A percentile compares a stretch with the other conserved stretches of the same genome.
Conservation (phyloP, 2,797 vertebrate species). For the Falco rusticolus region DNA sequence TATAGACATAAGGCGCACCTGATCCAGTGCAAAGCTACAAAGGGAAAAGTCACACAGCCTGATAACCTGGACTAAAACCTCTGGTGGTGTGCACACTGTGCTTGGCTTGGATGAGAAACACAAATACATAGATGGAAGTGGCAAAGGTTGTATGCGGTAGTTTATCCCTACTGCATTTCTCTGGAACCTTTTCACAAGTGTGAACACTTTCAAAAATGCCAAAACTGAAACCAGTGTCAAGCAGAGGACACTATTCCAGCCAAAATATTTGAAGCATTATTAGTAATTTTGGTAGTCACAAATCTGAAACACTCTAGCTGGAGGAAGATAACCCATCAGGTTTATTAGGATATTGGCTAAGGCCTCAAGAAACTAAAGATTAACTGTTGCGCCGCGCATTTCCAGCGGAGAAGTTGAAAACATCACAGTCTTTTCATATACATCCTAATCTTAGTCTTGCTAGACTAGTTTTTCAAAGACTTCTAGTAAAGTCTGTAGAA, state of each 20-base stretch:
- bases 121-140: neutral
- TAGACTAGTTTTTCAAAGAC: neutral
- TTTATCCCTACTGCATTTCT: neutral
- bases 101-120: neutral
- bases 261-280: neutral
- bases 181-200: neutral
- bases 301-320: neutral
- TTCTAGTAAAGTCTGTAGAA: neutral
- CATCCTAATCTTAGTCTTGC: neutral
- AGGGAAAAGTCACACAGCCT: neutral
- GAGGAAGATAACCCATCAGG: neutral
- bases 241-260: neutral
- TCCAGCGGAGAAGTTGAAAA: neutral
- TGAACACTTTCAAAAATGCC: neutral
- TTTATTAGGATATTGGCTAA: neutral
- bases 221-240: neutral
- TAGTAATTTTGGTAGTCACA: neutral
- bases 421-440: neutral
- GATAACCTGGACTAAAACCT: neutral
- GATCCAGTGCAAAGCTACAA: neutral
- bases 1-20: rapidly evolving
- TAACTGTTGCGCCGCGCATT: neutral
- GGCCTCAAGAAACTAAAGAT: neutral
- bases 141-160: neutral
- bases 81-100: neutral